Evolutionary conservation across 1,140 invertebrate genomes (phyloP).

Genomic region (Hypothenemus hampei): DNA sequence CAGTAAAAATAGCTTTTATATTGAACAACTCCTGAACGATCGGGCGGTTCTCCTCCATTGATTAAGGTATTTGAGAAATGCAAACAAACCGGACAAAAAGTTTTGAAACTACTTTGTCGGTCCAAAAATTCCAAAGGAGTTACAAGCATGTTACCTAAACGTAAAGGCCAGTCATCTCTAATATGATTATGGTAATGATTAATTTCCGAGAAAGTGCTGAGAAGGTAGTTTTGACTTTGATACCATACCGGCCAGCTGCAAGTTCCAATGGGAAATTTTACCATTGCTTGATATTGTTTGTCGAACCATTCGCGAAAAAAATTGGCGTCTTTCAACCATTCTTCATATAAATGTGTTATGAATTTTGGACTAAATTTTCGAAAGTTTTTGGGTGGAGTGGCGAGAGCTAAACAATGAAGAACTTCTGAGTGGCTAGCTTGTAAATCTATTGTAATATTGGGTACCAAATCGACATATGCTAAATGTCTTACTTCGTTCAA

Average conservation of each 20-base stretch:
- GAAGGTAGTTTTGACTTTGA: constrained; percentile 42
- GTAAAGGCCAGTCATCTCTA: constrained; percentile 37
- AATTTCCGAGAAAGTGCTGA: constrained; percentile 35
- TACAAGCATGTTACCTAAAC: constrained; percentile 40
- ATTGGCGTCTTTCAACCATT: constrained; percentile 43
- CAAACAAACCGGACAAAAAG: constrained; percentile 54
- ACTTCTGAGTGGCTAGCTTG: constrained; percentile 40
- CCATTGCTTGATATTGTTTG: constrained; percentile 50
- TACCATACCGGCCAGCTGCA: constrained; percentile 50
- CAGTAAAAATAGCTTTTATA: constrained; percentile 52
- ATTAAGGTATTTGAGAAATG: constrained; percentile 42
- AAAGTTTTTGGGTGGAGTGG: constrained; percentile 29
- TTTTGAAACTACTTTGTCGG: constrained; percentile 48
- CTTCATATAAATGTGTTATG: constrained; percentile 45
- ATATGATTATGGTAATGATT: constrained; percentile 35
- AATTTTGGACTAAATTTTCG: constrained; percentile 46
- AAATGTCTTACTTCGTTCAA: constrained; percentile 48
- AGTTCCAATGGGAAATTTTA: constrained; percentile 38
- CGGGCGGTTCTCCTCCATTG: constrained; percentile 44
- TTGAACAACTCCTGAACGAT: constrained; percentile 52
- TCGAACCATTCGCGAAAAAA: constrained; percentile 49
- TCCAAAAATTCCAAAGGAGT: constrained; percentile 50
- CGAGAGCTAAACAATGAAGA: constrained; percentile 43
- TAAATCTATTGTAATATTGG: constrained; percentile 52
- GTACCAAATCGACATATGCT: constrained; percentile 48